Conservation (phyloP, 2,888 invertebrate species). For the Alviniconcha strummeri region DNA sequence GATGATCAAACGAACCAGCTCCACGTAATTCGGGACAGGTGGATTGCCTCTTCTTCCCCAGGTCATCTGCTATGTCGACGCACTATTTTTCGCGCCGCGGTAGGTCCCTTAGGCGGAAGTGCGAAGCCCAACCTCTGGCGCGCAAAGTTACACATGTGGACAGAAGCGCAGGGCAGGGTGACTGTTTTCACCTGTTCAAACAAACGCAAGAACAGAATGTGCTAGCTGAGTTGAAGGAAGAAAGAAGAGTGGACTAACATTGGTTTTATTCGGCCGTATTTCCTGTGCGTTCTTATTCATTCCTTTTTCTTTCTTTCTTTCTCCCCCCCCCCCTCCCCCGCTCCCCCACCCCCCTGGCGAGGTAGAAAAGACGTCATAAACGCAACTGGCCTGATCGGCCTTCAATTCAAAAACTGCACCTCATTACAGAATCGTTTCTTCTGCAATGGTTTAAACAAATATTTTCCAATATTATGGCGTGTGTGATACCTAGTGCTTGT, state of each 20-base stretch:
- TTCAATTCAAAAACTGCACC: too few species aligned
- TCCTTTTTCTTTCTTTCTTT: neutral
- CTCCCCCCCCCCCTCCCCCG: neutral
- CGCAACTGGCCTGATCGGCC: neutral
- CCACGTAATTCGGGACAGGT: neutral
- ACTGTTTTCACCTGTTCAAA: constrained; percentile 5
- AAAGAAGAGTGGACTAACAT: too few species aligned
- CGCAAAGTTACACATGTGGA: neutral
- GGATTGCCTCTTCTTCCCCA: neutral
- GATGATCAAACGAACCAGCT: neutral
- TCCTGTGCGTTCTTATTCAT: too few species aligned
- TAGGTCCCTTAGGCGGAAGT: constrained; percentile 5
- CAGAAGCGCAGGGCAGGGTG: neutral
- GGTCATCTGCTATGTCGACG: neutral
- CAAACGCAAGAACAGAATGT: neutral
- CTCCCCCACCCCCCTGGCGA: neutral
- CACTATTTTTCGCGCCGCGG: constrained; percentile 1
- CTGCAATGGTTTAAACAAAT: too few species aligned
- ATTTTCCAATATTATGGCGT: too few species aligned
- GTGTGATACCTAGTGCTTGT: too few species aligned
- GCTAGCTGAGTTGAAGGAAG: too few species aligned
- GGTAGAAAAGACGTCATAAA: neutral
- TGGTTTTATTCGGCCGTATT: too few species aligned
- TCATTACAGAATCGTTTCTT: too few species aligned
- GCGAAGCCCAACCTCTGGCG: neutral